Evolutionary conservation across 2,888 invertebrate genomes (phyloP), one percentile per base, ranked within the genome.

Genomic region (Pachymerium ferrugineum): DNA sequence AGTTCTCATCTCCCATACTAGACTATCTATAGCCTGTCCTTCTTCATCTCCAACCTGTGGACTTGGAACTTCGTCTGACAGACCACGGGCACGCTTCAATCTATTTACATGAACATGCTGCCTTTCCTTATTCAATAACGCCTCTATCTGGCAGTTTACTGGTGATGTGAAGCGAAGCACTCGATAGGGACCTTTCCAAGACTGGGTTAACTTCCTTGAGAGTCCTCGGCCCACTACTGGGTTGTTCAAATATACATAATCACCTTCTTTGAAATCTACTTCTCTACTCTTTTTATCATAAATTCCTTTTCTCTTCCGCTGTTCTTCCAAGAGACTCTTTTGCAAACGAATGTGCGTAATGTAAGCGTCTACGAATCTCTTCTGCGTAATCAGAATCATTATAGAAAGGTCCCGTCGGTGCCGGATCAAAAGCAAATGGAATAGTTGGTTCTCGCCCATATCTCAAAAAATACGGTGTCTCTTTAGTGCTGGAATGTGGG

Each of bases 401-500:
- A 62, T 62, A 62, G 16, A 14, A 12, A 22, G 25, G 19, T n/a
- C 62, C 12, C 10, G 22, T 62, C 16, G 62, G 62, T 22, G 67
- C 67, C 3, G 67, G 25, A 29, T 28, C 10, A 67, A 29, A 22
- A 4, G 14, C 19, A 14, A 8, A 67, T 1, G 67, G 67, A 4
- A 67, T 4, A 22, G 14, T 14, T 8, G 29, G 25, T 29, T 67
- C 19, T 22, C n/a, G 0, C 0, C 67, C 67, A 67, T 67, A 67
- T 14, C 25, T 67, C 12, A 67, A n/a, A 67, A 28, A 67, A 19
- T 76, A 78, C 8, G 78, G 78, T 4, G 76, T 76, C 47, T 76
- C 70, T 0, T 74, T 73, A 14, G 78, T 78, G 8, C 74, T 73
- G 3, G 76, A 38, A 30, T 79, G 75, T 8, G 72, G 31, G 8